Evolutionary conservation across 2,888 invertebrate genomes (phyloP).

Genomic region (Leistus spinibarbis): DNA sequence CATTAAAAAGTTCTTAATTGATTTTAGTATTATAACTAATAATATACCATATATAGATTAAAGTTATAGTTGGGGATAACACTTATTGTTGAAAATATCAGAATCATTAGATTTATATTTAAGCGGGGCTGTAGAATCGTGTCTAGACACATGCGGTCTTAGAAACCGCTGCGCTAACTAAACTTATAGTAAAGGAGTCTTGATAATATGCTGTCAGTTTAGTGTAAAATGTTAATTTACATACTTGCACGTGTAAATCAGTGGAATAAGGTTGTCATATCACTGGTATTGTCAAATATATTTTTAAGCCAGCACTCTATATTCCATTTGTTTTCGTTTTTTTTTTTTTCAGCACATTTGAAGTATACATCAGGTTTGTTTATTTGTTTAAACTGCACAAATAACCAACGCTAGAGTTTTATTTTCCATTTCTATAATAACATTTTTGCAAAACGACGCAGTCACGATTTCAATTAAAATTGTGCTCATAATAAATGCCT

Average conservation of each 20-base stretch:
- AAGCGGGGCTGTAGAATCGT: no score
- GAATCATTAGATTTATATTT: no score
- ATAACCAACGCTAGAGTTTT: neutral
- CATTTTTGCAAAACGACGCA: neutral
- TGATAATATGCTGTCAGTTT: no score
- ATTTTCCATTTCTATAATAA: neutral
- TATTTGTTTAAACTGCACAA: neutral
- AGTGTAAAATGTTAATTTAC: no score
- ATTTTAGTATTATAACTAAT: neutral
- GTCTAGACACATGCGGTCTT: no score
- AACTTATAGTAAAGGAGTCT: no score
- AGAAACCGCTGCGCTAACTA: no score
- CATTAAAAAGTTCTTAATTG: neutral
- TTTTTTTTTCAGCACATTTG: neutral
- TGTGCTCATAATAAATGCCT: neutral
- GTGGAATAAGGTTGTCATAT: neutral
- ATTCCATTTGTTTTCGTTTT: neutral
- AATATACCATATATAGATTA: no score
- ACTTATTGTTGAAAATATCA: no score
- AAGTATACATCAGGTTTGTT: neutral
- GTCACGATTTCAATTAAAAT: neutral
- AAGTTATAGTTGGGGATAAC: no score
- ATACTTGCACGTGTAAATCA: neutral
- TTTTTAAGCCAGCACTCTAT: neutral
- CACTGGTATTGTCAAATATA: neutral